Evolutionary conservation across 2,888 invertebrate genomes (phyloP), one percentile per base, ranked within the genome.

Genomic region (Harpalus rubripes): DNA sequence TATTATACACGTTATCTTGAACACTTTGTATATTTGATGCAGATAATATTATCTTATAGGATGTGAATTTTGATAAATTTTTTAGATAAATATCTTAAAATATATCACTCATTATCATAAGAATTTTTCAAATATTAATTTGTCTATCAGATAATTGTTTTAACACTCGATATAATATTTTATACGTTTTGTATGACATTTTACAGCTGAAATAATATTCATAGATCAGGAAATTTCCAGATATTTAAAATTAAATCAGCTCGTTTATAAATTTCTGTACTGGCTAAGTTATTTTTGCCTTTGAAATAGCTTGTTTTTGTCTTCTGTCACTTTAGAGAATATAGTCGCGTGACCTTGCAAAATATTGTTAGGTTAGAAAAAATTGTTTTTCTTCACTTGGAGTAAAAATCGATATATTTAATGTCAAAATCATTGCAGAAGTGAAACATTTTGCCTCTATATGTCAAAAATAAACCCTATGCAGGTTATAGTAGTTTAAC

Each of bases 261-360:
- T 26, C 26, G 63, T 22, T 22, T 63, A 63, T 22, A 63, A 63
- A 63, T 18, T 18, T 63, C 18, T 22, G 63, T 63, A 63, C 63
- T 63, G 63, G 63, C 63, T 26, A 16, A 68, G 68, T 68, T 68
- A 68, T 68, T 68, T 68, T 68, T 41, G 22, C 63, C 18, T n/a
- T 39, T 68, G 32, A 7, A 68, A 68, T 68, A 32, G 68, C 32
- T 68, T 68, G 32, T 39, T 52, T 52, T 65, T 81, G 63, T 16
- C 32, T n/a, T 32, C 22, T 65, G 26, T 81, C 65, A 44, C 52
- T n/a, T 41, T 10, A 80, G 15, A 81, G 44, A 41, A 81, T 26
- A 81, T 68, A 52, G 63, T 44, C 81, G 26, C 22, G 44, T 81
- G 81, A 68, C 81, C 81, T 81, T 81, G 81, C 52, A 59, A 1